phyloP scores from a whole-genome alignment of 1,140 invertebrate genomes.

The Antheraea mylitta region DNA sequence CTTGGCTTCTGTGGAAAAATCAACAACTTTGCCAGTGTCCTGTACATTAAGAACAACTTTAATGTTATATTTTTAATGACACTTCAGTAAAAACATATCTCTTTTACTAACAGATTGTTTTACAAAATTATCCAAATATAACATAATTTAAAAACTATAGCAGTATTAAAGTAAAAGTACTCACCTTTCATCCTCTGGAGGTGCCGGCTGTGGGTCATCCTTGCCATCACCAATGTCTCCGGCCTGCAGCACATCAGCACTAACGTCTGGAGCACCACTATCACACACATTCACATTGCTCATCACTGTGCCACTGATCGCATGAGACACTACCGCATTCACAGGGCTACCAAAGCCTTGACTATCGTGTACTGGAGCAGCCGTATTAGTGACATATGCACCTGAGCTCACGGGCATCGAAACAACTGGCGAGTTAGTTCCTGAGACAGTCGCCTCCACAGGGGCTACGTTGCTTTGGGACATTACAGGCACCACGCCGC shows the following conservation, averaged over 20 bases:
- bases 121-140: background rate
- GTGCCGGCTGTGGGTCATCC: constrained; percentile 61
- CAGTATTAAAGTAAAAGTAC: constrained; percentile 24
- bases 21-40: no score
- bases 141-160: background rate
- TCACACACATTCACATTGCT: constrained; percentile 75
- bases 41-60: no score
- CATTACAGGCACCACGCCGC: constrained; percentile 73
- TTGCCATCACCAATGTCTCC: constrained; percentile 68
- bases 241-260: constrained; percentile 54
- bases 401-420: constrained; percentile 72
- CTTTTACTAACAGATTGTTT: background rate
- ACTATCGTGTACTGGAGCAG: constrained; percentile 61
- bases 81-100: no score
- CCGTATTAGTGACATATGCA: constrained; percentile 60
- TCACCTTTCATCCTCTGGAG: constrained; percentile 84
- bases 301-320: constrained; percentile 69
- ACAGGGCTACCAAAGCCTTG: constrained; percentile 77
- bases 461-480: constrained; percentile 71
- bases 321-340: constrained; percentile 74
- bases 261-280: constrained; percentile 62
- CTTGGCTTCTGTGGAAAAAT: no score
- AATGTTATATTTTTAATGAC: no score
- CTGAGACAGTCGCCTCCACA: constrained; percentile 63
- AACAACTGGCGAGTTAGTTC: constrained; percentile 70